phyloP scores from a whole-genome alignment of 2,797 vertebrate species.

The Gambusia yucatana region DNA sequence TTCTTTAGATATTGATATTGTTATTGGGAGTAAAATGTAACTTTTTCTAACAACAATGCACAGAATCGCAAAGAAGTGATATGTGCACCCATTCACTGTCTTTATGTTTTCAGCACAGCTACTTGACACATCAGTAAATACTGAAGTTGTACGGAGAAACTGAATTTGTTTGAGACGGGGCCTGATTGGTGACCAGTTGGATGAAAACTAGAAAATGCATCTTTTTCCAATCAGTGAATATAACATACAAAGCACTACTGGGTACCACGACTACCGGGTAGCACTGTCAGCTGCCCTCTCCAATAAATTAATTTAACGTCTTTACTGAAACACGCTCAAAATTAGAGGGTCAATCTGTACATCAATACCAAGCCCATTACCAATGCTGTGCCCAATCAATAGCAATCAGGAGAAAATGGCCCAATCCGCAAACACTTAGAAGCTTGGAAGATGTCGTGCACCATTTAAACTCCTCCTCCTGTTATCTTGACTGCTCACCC shows the following conservation, averaged over 20 bases:
- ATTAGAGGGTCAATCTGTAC: not conserved
- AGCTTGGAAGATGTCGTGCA: too few relatives aligned
- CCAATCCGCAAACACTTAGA: not conserved
- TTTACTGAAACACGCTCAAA: not conserved
- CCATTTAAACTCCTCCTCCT: not conserved
- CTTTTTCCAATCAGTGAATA: not conserved
- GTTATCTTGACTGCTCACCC: not conserved
- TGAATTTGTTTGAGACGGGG: too few relatives aligned
- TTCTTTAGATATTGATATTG: not conserved
- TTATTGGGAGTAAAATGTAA: not conserved
- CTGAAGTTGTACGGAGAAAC: not conserved
- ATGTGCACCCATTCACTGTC: not conserved
- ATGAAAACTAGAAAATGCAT: not conserved
- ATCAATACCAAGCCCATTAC: not conserved
- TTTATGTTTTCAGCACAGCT: not conserved
- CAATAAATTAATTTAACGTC: not conserved
- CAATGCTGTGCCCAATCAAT: not conserved
- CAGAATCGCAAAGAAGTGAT: not conserved
- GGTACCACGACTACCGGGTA: not conserved
- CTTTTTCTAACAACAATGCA: not conserved
- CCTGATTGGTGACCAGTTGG: not conserved
- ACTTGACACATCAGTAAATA: not conserved
- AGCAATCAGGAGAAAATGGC: not conserved
- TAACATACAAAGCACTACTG: not conserved
- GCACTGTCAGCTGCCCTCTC: not conserved